These are phyloP conservation scores for Latheticus oryzae DNA, from an alignment of 2,888 invertebrate genomes.

Conservation along the genomic window DNA sequence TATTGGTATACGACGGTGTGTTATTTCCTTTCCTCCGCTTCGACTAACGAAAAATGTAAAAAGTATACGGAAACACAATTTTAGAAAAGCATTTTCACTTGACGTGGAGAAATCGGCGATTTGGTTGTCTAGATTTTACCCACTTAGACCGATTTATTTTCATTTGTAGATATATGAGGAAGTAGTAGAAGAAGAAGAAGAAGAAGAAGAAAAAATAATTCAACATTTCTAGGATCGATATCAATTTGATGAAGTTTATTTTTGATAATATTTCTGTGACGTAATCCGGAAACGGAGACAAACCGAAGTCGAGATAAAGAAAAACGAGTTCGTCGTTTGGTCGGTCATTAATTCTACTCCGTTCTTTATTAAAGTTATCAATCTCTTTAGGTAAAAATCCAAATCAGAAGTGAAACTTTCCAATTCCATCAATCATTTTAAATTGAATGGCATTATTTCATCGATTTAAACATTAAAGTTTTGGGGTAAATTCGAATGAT, in stretches of 20 bases:
- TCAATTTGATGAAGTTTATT: no score
- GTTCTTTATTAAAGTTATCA: slow-evolving; percentile 52
- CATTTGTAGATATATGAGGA: slow-evolving; percentile 27
- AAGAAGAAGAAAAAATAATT: no score
- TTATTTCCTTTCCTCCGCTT: slow-evolving; percentile 13
- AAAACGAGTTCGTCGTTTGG: slow-evolving; percentile 50
- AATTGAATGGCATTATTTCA: slow-evolving; percentile 27
- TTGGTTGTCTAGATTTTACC: slow-evolving; percentile 31
- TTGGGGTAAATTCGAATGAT: no score
- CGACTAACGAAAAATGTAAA: slow-evolving; percentile 9
- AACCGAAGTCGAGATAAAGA: slow-evolving; percentile 47
- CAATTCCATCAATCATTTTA: slow-evolving; percentile 51
- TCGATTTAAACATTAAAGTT: slow-evolving; percentile 22
- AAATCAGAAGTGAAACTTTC: slow-evolving; percentile 51
- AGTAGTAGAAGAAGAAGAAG: no score
- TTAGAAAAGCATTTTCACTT: slow-evolving; percentile 19
- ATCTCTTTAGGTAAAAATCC: slow-evolving; percentile 52
- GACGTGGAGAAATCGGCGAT: slow-evolving; percentile 54
- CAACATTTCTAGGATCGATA: no score
- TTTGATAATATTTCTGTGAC: no score
- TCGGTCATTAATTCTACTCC: slow-evolving; percentile 50
- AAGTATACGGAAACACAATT: slow-evolving; percentile 22
- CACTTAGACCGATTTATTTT: slow-evolving; percentile 33
- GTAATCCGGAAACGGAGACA: slow-evolving; percentile 36
- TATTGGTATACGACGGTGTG: slow-evolving; percentile 27